phyloP scores from a whole-genome alignment of 2,113 vertebrate genomes.

The Charadrius vociferus region DNA sequence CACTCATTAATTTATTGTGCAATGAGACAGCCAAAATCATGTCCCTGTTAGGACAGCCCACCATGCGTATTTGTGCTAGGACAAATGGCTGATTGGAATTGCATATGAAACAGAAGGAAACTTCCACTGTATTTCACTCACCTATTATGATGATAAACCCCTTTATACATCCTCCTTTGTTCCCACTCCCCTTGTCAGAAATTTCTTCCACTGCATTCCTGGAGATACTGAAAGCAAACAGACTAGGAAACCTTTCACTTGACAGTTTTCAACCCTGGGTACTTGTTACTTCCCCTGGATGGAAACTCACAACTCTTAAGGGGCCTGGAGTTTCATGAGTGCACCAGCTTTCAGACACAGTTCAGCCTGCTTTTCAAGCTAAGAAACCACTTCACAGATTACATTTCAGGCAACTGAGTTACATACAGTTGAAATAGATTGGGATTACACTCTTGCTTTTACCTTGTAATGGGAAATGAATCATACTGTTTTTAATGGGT shows the following conservation, averaged over 20 bases:
- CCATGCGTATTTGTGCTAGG: not conserved
- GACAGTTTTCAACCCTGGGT: not conserved
- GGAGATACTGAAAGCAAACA: not conserved
- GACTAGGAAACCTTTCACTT: not conserved
- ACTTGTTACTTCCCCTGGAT: not conserved
- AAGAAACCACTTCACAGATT: not conserved
- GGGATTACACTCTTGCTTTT: not conserved
- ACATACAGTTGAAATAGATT: not conserved
- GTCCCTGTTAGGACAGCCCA: not conserved
- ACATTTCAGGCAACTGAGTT: not conserved
- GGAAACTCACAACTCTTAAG: not conserved
- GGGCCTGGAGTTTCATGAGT: not conserved
- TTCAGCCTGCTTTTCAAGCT: not conserved
- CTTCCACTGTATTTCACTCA: not conserved
- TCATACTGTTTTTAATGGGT: not conserved
- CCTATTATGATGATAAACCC: not conserved
- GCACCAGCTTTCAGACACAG: not conserved
- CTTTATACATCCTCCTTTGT: not conserved
- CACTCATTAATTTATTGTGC: not conserved
- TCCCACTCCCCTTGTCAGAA: not conserved
- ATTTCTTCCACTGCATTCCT: not conserved
- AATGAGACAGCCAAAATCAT: not conserved
- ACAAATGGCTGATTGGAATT: not conserved
- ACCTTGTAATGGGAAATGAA: not conserved
- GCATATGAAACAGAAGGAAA: not conserved